Conservation (phyloP, 2,888 invertebrate species). For the Quadroppia sp. region DNA sequence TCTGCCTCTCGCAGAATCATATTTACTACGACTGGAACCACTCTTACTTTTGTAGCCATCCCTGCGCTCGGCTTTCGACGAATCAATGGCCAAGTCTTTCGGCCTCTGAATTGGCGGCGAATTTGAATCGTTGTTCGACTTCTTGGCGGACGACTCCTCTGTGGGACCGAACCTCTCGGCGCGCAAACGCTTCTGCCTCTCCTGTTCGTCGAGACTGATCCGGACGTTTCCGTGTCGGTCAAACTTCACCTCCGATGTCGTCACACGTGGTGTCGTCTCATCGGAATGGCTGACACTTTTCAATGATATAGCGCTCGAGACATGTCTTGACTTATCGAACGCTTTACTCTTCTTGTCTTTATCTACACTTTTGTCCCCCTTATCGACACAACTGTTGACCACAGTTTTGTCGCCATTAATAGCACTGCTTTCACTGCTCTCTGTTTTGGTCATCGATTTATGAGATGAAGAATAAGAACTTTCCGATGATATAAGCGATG, state of each 20-base stretch:
- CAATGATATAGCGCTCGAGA: constrained; percentile 14
- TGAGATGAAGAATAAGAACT: neutral
- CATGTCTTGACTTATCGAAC: constrained; percentile 1
- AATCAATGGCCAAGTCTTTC: neutral
- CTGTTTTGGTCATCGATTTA: constrained; percentile 25
- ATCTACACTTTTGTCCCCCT: neutral
- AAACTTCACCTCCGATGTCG: constrained; percentile 3
- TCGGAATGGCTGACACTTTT: neutral
- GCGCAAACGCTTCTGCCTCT: constrained; percentile 14
- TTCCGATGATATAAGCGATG: constrained; percentile 24
- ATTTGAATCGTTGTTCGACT: neutral
- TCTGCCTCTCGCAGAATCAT: neutral
- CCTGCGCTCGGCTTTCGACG: neutral
- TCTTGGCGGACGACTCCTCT: neutral
- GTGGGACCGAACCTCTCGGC: neutral
- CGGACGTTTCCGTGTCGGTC: constrained; percentile 39
- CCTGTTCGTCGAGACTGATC: constrained; percentile 33
- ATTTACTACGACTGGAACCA: neutral
- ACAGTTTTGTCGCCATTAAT: neutral
- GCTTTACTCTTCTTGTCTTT: neutral
- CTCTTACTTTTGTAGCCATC: constrained; percentile 1
- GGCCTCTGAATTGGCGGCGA: neutral
- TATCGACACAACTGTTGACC: neutral
- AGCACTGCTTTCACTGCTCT: constrained; percentile 27
- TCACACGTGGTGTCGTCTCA: neutral